Evolutionary conservation across 2,797 vertebrate species (phyloP).

Genomic region (Eurystomus glaucurus): DNA sequence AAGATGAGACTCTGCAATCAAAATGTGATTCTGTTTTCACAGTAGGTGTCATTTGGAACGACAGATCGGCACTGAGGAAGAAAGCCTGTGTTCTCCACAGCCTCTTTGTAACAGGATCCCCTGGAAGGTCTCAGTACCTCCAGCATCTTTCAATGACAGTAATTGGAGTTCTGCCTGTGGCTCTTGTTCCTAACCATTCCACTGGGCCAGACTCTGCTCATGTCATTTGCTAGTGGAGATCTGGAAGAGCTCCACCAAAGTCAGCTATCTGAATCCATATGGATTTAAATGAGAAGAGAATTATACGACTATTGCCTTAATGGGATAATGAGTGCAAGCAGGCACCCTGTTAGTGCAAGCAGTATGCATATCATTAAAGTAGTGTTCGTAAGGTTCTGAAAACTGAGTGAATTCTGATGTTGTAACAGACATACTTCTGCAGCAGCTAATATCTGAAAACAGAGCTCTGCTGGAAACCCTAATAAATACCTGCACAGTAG

Average conservation of each 20-base stretch:
- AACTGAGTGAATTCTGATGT: background rate
- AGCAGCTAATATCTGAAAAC: background rate
- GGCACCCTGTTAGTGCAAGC: background rate
- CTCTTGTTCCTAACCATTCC: background rate
- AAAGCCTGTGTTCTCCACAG: background rate
- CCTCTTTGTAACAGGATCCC: background rate
- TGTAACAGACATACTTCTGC: background rate
- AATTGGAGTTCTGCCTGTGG: conserved; percentile 35
- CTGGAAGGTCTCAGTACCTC: conserved; percentile 37
- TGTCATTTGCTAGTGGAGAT: background rate
- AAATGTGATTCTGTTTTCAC: background rate
- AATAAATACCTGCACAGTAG: background rate
- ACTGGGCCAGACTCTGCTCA: conserved; percentile 33
- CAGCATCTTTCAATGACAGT: conserved; percentile 37
- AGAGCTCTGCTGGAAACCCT: background rate
- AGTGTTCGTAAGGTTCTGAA: background rate
- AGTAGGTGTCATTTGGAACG: conserved; percentile 7
- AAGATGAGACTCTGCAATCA: background rate
- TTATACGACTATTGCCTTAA: background rate
- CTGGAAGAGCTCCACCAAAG: conserved; percentile 24
- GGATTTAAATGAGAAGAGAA: conserved; percentile 35
- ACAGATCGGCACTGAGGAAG: background rate
- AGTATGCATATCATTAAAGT: background rate
- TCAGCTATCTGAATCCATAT: background rate
- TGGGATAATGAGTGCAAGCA: background rate